Base-by-base conservation (phyloP, 1,140 invertebrate species). In the Zaprionus gabonicus region DNA sequence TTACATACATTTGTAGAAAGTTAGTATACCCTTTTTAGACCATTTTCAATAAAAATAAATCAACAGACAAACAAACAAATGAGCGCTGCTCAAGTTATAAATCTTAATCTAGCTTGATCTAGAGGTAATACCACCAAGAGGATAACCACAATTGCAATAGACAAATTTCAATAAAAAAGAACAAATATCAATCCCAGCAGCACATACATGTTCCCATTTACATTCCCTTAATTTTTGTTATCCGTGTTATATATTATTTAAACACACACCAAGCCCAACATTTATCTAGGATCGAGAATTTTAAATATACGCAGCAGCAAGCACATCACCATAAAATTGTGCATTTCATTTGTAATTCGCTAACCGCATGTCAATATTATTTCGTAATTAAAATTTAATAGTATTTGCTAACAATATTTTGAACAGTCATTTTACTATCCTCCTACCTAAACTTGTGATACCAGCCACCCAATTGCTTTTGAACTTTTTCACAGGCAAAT, bases 321-420 rank as follows among this genome's bases (percentile, higher is more conserved):
- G 9, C 23, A 44, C 38, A 63, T 66, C 68, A 20, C 59, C 46
- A 38, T 53, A 53, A 76, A 71, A 78, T 76, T 78, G 66, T 13
- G 71, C 81, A 85, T 82, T 81, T 78, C 74, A 81, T 84, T 81
- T 84, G 71, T 67, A 84, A 88, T 87, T 79, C 71, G 75, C 78
- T 81, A 76, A 69, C 78, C 56, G 62, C 56, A 27, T 75, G 75
- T 87, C 85, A 90, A 90, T 87, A 88, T 84, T 87, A 87, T 87
- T 87, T 87, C 76, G 66, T 84, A 84, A 87, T 87, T 90, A 84
- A 87, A 84, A 84, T 88, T 88, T 80, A 71, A 76, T 81, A 76
- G 66, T 76, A 66, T 53, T 56, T 49, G 27, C 44, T 23, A 78
- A 31, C 41, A 56, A 41, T 51, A 41, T 25, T 41, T 41, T 23